Evolutionary conservation across 2,797 vertebrate genomes (phyloP), one percentile per base, ranked within the genome.

Genomic region (Macrochelys suwanniensis): DNA sequence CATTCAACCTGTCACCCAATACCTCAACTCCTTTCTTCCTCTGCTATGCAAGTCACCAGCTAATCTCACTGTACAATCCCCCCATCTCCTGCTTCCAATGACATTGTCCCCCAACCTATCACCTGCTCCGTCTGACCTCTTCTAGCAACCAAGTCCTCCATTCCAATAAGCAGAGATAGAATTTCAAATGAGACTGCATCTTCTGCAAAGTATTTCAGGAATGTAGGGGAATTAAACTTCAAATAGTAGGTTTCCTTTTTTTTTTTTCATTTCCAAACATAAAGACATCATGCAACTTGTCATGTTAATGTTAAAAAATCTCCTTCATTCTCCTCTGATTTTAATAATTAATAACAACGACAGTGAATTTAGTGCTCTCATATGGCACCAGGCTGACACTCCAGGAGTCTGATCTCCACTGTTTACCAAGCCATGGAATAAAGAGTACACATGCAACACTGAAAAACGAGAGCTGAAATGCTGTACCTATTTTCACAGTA

Each of bases 401-500:
- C 10, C 11, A 89, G 37, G 42, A 93, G 71, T 84, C 26, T 89
- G 45, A 92, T 61, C 45, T 80, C 88, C 93, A 57, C 15, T 16
- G 95, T 85, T 84, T 91, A 71, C 78, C 42, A 84, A 94, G 74
- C 19, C 33, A 51, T 7, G 11, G 80, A 96, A 90, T 25, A 65
- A 49, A 92, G 53, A 92, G 51, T 90, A 95, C 3, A 86, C 13
- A 82, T 1, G 2, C 7, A 95, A 93, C 45, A 79, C 92, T 92
- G 65, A 31, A 95, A 85, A 96, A 42, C 90, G 96, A 82, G 87
- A 97, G 87, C 87, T 95, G 92, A 98, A 97, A 86, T 65, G 51
- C 87, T 97, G 92, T 98, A 99, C 99, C 99, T 99, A 98, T 99
- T 99, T 98, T 99, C 99, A 98, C 99, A 99, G 99, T 99, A 99